Percentiles rank a stretch among this genome's conserved stretches.
Conservation (phyloP, 2,888 invertebrate species). For the Sesia bembeciformis region DNA sequence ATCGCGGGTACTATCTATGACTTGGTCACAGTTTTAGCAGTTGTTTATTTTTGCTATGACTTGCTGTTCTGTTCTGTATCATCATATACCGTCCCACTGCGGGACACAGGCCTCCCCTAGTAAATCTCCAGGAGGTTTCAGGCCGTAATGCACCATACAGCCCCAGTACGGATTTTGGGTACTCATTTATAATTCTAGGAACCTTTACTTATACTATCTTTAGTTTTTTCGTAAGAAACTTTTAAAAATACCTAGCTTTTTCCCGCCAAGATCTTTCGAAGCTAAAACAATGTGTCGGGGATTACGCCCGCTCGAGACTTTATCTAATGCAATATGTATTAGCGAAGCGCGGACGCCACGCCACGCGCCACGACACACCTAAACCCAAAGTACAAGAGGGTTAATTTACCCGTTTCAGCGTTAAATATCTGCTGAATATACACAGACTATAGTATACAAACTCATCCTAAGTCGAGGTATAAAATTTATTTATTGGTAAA, state of each 20-base stretch:
- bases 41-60: too few relatives aligned
- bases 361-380: background rate
- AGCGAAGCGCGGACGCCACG: constrained; percentile 8
- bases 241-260: constrained; percentile 14
- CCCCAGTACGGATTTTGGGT: too few relatives aligned
- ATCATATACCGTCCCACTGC: too few relatives aligned
- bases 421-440: background rate
- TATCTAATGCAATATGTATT: constrained; percentile 53
- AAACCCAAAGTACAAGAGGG: background rate
- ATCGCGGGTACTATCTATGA: too few relatives aligned
- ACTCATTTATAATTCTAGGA: too few relatives aligned
- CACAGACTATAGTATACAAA: background rate
- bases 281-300: constrained; percentile 29
- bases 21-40: too few relatives aligned
- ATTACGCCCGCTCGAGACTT: constrained; percentile 27
- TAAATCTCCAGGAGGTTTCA: too few relatives aligned
- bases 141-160: too few relatives aligned
- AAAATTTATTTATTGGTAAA: background rate
- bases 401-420: background rate
- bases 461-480: background rate
- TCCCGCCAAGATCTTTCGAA: constrained; percentile 14
- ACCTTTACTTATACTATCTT: background rate
- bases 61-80: too few relatives aligned
- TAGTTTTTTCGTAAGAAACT: background rate
- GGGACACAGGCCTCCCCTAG: too few relatives aligned